Base-by-base conservation (phyloP, 2,888 invertebrate genomes). In the Heliconius ismenius region DNA sequence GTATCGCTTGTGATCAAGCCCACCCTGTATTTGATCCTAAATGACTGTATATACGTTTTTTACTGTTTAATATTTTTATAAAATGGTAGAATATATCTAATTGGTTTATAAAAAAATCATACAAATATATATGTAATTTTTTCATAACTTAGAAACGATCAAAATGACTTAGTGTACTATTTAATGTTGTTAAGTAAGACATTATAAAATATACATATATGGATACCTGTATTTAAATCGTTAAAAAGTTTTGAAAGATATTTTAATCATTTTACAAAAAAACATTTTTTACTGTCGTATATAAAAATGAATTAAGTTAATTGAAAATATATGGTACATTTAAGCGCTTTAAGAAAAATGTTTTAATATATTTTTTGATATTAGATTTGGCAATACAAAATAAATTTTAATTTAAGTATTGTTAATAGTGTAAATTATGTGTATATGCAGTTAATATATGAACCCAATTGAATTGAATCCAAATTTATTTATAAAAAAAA, bases 21-120 rank as follows among this genome's bases (percentile, higher is more conserved):
- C 69, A 80, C 79, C 79, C 79, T 80, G 79, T 80, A 78, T 80
- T 74, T 78, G 79, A 80, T 80, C 79, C 79, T 76, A 76, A 58
- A 39, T 67, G 39, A 67, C 67, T 43, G 67, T 67, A 67, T 67
- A 67, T 39, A 43, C 13, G 24, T 36, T 65, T 28, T 63, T 64
- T 32, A 32, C 32, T 64, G 54, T 11, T 18, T 68, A 28, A n/a
- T 60, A 60, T 65, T 65, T 36, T n/a, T 58, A 58, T n/a, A 58
- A 58, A n/a, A 58, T 65, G n/a, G 10, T 32, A 64, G 18, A 64
- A 32, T 64, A 64, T 64, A 32, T 32, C 18, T 21, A 64, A 64
- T 65, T 36, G 65, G 65, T 21, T 67, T 13, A 13, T 24, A 62
- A 24, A 32, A 28, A 32, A 62, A 13, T 67, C 13, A 10, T 67